A percentile compares a stretch with the other conserved stretches of the same genome.
Evolutionary conservation across 2,888 invertebrate species (phyloP).

Genomic region (Drosophila neonasuta): DNA sequence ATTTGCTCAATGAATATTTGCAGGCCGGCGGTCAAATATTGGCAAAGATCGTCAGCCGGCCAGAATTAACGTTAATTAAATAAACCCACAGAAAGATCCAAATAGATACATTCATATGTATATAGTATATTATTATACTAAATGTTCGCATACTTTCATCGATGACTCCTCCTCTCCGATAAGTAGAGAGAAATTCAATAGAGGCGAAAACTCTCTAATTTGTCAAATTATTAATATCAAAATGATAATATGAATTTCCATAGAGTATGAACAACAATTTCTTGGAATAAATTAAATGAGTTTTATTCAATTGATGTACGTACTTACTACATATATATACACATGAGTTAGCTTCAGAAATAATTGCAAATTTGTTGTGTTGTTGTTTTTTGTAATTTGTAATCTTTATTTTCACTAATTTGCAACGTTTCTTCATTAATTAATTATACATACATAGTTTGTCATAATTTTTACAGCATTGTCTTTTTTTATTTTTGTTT

Average conservation of each 20-base stretch:
- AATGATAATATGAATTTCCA: neutral
- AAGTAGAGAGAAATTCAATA: constrained; percentile 3
- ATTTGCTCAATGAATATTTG: constrained; percentile 53
- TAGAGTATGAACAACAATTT: neutral
- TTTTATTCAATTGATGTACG: no score
- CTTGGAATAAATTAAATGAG: no score
- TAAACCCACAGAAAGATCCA: constrained; percentile 47
- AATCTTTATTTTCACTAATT: constrained; percentile 69
- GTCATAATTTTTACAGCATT: constrained; percentile 66
- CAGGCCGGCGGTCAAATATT: constrained; percentile 48
- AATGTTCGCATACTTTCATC: neutral
- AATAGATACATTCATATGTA: constrained; percentile 12
- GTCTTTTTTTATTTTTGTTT: constrained; percentile 35
- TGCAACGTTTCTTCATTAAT: constrained; percentile 64
- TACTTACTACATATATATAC: no score
- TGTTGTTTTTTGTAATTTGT: constrained; percentile 29
- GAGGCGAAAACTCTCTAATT: neutral
- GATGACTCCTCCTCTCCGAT: neutral
- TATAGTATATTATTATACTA: no score
- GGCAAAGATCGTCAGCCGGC: constrained; percentile 37
- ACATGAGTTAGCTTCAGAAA: neutral
- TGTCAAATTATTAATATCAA: neutral
- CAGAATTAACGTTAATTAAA: constrained; percentile 63
- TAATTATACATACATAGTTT: constrained; percentile 71
- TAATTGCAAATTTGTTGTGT: neutral